Evolutionary conservation across 2,113 vertebrate genomes (phyloP), one percentile per base, ranked within the genome.

Genomic region (Bubo blakistoni): DNA sequence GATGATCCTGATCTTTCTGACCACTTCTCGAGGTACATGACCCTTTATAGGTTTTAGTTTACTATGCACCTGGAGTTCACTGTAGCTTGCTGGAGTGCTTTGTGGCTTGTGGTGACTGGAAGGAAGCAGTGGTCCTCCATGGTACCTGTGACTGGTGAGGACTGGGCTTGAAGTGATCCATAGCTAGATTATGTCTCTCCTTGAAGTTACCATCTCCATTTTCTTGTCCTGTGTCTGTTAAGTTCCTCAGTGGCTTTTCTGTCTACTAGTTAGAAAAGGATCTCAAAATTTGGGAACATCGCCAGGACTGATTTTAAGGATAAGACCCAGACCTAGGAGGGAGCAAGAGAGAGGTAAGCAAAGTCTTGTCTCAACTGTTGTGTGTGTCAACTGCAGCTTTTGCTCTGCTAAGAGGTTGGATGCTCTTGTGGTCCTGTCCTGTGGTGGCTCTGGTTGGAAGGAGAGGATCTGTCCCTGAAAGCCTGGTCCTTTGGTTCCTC

Each of bases 11-110:
- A 59, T 59, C 27, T 73, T 65, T 61, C 61, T 49, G 52, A 70
- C 17, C 1, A 0, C 29, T 79, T 74, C 40, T 59, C 0, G 2
- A 65, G 22, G 38, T 25, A 20, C 4, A 1, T 27, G 17, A 40
- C 49, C n/a, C 29, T 80, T 59, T 70, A 30, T 16, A 32, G n/a
- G 11, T 49, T 79, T 82, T 86, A 27, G 2, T 86, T 63, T 49
- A 16, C 63, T 69, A 3, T 55, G 17, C 25, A 49, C 9, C 34
- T 51, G 61, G 32, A 49, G 55, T 55, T 80, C 18, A 32, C 32
- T 74, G 29, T 13, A 86, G 67, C 18, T 92, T 82, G 24, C 27
- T 59, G 36, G 66, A 46, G 42, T 38, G 17, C 34, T 83, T 79
- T 2, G 3, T 79, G 36, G n/a, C 55, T 74, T 55, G 30, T 30